A percentile compares a stretch with the other conserved stretches of the same genome.
phyloP scores from a whole-genome alignment of 1,140 invertebrate genomes.

The Drosophila elegans region DNA sequence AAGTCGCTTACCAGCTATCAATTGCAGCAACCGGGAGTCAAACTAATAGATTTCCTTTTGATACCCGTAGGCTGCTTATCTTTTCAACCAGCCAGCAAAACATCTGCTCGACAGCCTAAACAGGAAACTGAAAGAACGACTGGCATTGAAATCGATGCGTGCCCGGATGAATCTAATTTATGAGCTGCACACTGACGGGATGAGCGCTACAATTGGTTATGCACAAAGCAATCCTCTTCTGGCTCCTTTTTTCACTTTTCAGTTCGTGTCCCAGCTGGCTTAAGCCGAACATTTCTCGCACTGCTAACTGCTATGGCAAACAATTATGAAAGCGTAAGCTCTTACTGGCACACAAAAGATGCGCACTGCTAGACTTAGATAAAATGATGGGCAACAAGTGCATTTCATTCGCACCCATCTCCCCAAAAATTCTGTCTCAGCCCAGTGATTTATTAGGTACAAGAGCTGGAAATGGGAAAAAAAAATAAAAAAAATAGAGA shows the following conservation, averaged over 20 bases:
- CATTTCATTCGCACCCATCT: constrained; percentile 10
- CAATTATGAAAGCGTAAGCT: constrained; percentile 53
- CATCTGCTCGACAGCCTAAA: constrained; percentile 16
- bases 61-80: constrained; percentile 39
- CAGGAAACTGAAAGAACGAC: constrained; percentile 50
- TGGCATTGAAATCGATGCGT: constrained; percentile 35
- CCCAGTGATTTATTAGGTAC: constrained; percentile 61
- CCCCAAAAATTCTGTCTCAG: constrained; percentile 22
- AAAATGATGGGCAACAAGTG: constrained; percentile 59
- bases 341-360: constrained; percentile 7
- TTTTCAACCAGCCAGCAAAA: constrained; percentile 16
- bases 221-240: constrained; percentile 29
- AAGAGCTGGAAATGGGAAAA: constrained; percentile 31
- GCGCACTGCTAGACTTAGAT: background rate
- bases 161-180: constrained; percentile 61
- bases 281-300: constrained; percentile 33
- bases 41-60: constrained; percentile 39
- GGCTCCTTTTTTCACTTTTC: background rate
- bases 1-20: constrained; percentile 13
- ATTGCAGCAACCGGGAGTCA: constrained; percentile 26
- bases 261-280: constrained; percentile 11
- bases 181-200: constrained; percentile 11
- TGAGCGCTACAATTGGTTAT: constrained; percentile 28
- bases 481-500: constrained; percentile 2
- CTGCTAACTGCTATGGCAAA: constrained; percentile 39